A percentile compares a stretch with the other conserved stretches of the same genome.
These are phyloP conservation scores for Brachirus orientalis DNA, from an alignment of 2,113 vertebrate genomes.

Conservation along the genomic window DNA sequence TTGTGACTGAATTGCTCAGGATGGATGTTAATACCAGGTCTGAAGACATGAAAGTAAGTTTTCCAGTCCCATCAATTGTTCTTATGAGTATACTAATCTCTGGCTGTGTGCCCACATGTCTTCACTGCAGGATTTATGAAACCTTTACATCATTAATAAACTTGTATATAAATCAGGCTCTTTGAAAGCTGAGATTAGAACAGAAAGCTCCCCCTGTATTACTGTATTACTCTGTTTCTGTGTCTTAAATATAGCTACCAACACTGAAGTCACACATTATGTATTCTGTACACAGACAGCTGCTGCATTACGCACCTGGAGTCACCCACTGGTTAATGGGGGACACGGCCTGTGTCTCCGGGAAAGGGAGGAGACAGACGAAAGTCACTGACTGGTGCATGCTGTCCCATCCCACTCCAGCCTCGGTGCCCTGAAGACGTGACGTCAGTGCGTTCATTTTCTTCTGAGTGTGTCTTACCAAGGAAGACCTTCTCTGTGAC, in stretches of 20 bases:
- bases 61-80: no score
- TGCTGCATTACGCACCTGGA: constrained; percentile 26
- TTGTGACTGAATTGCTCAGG: no score
- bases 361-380: constrained; percentile 38
- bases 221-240: neutral
- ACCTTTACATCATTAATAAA: neutral
- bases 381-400: constrained; percentile 39
- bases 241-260: neutral
- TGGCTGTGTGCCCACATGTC: neutral
- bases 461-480: neutral
- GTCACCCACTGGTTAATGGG: constrained; percentile 26
- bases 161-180: neutral
- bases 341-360: constrained; percentile 10
- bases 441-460: constrained; percentile 17
- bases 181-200: no score
- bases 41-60: no score
- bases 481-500: neutral
- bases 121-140: neutral
- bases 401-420: constrained; percentile 25
- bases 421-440: constrained; percentile 12
- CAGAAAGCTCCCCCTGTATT: neutral
- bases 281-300: constrained; percentile 29
- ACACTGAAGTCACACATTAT: neutral
- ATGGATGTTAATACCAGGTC: no score
- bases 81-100: neutral